phyloP scores from a whole-genome alignment of 35 echinoderm and acorn worm genomes.

The Lytechinus pictus region DNA sequence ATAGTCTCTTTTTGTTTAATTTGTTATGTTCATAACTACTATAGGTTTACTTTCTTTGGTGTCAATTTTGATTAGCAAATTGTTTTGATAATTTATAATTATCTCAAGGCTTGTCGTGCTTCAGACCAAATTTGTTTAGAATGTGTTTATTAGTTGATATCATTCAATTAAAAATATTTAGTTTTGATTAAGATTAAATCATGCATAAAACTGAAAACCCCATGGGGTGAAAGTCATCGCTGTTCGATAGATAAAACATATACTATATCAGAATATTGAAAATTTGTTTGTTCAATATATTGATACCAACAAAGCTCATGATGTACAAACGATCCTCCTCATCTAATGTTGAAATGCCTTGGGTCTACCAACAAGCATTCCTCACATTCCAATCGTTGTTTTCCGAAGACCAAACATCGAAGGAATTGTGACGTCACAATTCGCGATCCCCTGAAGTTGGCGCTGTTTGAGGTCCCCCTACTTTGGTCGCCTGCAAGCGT shows the following conservation, averaged over 20 bases:
- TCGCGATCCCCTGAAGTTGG: background rate
- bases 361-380: constrained; percentile 1
- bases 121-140: no score
- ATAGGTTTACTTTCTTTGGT: no score
- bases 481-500: background rate
- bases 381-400: constrained; percentile 1
- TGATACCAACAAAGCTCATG: background rate
- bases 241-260: background rate
- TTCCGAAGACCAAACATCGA: constrained; percentile 1
- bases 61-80: no score
- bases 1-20: no score
- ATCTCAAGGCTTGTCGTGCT: no score
- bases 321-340: background rate
- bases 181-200: no score
- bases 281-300: background rate
- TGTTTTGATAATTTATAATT: no score
- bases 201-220: no score
- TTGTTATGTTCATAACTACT: no score
- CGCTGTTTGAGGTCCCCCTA: constrained; percentile 28
- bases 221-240: no score
- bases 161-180: no score
- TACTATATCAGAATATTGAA: background rate
- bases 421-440: constrained; percentile 32
- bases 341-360: background rate
- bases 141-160: no score